phyloP scores from a whole-genome alignment of 2,888 invertebrate species.

The Copidosoma aretas region DNA sequence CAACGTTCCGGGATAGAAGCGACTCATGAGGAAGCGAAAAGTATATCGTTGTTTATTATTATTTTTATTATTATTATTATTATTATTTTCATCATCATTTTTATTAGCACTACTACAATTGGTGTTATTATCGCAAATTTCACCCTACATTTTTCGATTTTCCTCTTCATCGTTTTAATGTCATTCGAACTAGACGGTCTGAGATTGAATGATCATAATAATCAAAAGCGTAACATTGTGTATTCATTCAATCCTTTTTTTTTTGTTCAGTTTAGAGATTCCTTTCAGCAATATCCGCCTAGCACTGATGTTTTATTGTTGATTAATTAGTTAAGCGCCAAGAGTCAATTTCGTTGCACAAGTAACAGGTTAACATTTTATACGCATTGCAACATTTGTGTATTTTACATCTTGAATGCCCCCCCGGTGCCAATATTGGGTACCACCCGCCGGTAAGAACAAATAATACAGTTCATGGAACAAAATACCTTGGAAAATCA shows the following conservation, averaged over 20 bases:
- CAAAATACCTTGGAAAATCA: too few species aligned
- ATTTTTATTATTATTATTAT: neutral
- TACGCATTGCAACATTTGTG: neutral
- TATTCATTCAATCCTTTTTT: too few species aligned
- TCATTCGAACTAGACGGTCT: too few species aligned
- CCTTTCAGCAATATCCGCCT: too few species aligned
- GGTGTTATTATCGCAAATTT: too few species aligned
- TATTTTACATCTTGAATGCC: constrained; percentile 8
- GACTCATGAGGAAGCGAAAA: neutral
- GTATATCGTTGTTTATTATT: neutral
- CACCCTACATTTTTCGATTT: too few species aligned
- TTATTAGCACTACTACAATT: neutral
- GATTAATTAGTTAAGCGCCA: too few species aligned
- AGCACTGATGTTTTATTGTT: too few species aligned
- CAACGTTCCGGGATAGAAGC: constrained; percentile 1
- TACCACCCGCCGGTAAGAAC: constrained; percentile 14
- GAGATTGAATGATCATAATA: too few species aligned
- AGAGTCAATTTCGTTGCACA: constrained; percentile 14
- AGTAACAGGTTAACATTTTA: neutral
- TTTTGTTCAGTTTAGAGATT: too few species aligned
- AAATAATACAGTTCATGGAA: neutral
- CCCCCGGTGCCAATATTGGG: constrained; percentile 30
- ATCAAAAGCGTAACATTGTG: too few species aligned
- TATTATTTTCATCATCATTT: neutral
- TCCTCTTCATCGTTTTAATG: too few species aligned